A percentile compares a stretch with the other conserved stretches of the same genome.
phyloP scores from a whole-genome alignment of 1,140 invertebrate genomes.

The Drosophila sproati region DNA sequence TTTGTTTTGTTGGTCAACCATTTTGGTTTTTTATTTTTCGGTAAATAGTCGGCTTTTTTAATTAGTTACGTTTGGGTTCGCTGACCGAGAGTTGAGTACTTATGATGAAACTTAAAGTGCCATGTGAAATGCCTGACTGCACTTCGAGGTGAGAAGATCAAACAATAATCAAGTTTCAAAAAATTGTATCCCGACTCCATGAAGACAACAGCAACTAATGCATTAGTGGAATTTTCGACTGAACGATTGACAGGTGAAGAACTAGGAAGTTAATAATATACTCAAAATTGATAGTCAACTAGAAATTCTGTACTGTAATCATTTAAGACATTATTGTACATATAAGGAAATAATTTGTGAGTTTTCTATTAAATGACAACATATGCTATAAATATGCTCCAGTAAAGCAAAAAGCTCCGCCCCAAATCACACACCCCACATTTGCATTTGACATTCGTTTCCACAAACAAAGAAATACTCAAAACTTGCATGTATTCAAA shows the following conservation, averaged over 20 bases:
- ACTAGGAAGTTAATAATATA: neutral
- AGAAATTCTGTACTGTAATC: too few relatives aligned
- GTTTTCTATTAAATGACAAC: too few relatives aligned
- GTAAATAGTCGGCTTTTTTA: conserved; percentile 37
- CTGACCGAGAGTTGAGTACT: conserved; percentile 23
- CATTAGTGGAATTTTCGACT: neutral
- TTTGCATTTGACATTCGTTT: neutral
- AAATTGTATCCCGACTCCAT: neutral
- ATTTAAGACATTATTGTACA: too few relatives aligned
- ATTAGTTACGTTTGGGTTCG: conserved; percentile 34
- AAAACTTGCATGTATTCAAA: neutral
- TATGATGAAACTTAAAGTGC: conserved; percentile 21
- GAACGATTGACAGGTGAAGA: too few relatives aligned
- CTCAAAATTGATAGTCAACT: too few relatives aligned
- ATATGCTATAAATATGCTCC: too few relatives aligned
- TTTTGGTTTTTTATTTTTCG: conserved; percentile 16
- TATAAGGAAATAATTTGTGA: too few relatives aligned
- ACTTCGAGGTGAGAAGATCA: conserved; percentile 31
- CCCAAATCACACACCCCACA: neutral
- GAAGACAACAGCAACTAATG: neutral
- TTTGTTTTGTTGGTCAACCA: conserved; percentile 30
- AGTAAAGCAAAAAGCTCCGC: too few relatives aligned
- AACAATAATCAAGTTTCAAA: conserved; percentile 33
- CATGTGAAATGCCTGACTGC: neutral
- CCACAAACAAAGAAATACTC: neutral